phyloP scores from a whole-genome alignment of 2,888 invertebrate species.

The Parnassius glacialis region DNA sequence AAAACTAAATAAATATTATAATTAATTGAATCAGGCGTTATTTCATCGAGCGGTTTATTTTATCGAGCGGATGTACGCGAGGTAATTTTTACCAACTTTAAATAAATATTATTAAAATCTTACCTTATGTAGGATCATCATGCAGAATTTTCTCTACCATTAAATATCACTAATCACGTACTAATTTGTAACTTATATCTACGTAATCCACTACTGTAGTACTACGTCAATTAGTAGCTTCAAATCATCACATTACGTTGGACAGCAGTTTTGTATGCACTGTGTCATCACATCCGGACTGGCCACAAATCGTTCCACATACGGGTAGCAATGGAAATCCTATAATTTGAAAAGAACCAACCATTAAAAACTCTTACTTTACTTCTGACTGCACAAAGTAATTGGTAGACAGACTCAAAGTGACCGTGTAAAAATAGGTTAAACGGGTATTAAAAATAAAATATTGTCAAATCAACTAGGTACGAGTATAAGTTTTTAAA shows the following conservation, averaged over 20 bases:
- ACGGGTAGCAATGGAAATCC: constrained; percentile 66
- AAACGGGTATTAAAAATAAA: background rate
- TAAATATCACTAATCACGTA: background rate
- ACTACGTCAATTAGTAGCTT: constrained; percentile 27
- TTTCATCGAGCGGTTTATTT: no score
- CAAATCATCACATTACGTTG: constrained; percentile 52
- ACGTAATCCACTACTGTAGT: constrained; percentile 34
- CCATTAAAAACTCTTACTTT: constrained; percentile 57
- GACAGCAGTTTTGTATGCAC: constrained; percentile 35
- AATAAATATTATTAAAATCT: constrained; percentile 24
- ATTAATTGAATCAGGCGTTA: no score
- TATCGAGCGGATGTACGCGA: no score
- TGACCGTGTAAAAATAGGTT: background rate
- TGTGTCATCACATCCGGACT: constrained; percentile 61
- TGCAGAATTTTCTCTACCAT: background rate
- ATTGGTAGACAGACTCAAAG: constrained; percentile 39
- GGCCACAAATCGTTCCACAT: constrained; percentile 47
- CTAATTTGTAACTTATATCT: constrained; percentile 34
- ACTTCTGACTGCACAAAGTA: constrained; percentile 58
- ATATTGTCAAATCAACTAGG: background rate
- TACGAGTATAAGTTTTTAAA: no score
- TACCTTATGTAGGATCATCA: constrained; percentile 49
- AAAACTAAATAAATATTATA: background rate
- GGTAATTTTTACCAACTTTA: no score
- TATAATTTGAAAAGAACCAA: constrained; percentile 69